Evolutionary conservation across 2,113 vertebrate species (phyloP).

Genomic region (Myodes glareolus): DNA sequence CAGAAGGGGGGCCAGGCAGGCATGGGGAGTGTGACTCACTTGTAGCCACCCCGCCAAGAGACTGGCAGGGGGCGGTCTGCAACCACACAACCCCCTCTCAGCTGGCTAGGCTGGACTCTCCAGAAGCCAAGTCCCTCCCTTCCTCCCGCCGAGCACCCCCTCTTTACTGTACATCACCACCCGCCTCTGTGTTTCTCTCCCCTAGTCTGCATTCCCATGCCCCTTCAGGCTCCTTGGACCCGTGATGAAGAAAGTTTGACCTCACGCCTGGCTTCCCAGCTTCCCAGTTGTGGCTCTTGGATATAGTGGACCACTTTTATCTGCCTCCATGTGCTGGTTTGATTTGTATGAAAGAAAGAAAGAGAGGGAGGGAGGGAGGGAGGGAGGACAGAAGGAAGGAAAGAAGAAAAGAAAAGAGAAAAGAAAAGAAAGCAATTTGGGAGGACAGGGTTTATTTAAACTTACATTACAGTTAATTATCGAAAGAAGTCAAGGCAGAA

Average conservation of each 20-base stretch:
- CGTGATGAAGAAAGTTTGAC: neutral
- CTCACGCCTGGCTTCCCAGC: neutral
- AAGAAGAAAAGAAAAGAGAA: too few species aligned
- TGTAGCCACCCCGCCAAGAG: neutral
- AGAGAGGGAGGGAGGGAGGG: too few species aligned
- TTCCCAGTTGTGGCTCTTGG: neutral
- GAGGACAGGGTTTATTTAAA: neutral
- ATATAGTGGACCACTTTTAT: neutral
- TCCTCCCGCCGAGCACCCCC: neutral
- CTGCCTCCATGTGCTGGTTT: neutral
- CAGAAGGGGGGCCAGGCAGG: neutral
- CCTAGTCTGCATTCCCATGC: rapidly evolving
- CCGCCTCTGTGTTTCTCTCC: neutral
- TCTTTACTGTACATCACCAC: neutral
- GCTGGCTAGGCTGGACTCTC: neutral
- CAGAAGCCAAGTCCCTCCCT: neutral
- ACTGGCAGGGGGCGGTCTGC: neutral
- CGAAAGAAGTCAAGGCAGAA: neutral
- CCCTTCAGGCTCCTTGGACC: neutral
- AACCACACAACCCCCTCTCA: neutral
- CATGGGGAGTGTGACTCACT: slow-evolving; percentile 59
- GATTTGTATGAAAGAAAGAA: neutral
- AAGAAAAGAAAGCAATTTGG: neutral
- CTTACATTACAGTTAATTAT: too few species aligned
- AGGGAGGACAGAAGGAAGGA: too few species aligned